phyloP scores from a whole-genome alignment of 2,888 invertebrate genomes.

The Chaitophorus viminalis region DNA sequence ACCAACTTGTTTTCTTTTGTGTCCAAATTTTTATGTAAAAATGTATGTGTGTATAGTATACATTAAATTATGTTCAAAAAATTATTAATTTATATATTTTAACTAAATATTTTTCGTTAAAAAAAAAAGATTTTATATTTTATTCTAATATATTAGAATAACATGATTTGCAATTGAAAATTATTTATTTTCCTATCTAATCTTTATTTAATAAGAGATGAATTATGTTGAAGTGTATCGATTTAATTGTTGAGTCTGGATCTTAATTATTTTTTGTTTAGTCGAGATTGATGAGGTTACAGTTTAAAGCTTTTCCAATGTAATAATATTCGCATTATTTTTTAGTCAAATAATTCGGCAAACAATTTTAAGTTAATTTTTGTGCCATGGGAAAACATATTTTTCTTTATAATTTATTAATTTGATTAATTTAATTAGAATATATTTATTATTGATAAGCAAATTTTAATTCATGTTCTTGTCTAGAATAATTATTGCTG shows the following conservation, averaged over 20 bases:
- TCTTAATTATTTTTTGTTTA: not conserved
- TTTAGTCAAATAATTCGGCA: not conserved
- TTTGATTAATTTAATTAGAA: not conserved
- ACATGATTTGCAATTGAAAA: not conserved
- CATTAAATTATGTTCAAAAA: slow-evolving; percentile 39
- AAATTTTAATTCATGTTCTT: not conserved
- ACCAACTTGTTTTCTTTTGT: slow-evolving; percentile 60
- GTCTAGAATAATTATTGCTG: not conserved
- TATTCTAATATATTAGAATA: slow-evolving; percentile 14
- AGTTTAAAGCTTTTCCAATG: too few relatives aligned
- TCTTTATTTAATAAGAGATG: not conserved
- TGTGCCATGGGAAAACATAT: too few relatives aligned
- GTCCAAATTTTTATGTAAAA: slow-evolving; percentile 59
- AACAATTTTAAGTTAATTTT: not conserved
- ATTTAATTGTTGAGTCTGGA: too few relatives aligned
- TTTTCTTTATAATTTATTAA: not conserved
- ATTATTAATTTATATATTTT: slow-evolving; percentile 48
- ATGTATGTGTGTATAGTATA: slow-evolving; percentile 58
- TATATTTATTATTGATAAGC: not conserved
- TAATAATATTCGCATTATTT: not conserved
- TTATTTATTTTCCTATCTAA: not conserved
- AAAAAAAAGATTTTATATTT: slow-evolving; percentile 47
- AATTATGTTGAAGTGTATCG: not conserved
- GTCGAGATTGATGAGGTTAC: too few relatives aligned
- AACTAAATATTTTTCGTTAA: slow-evolving; percentile 56